Evolutionary conservation across 2,888 invertebrate species (phyloP), one percentile per base, ranked within the genome.

Genomic region (Dryobota labecula): DNA sequence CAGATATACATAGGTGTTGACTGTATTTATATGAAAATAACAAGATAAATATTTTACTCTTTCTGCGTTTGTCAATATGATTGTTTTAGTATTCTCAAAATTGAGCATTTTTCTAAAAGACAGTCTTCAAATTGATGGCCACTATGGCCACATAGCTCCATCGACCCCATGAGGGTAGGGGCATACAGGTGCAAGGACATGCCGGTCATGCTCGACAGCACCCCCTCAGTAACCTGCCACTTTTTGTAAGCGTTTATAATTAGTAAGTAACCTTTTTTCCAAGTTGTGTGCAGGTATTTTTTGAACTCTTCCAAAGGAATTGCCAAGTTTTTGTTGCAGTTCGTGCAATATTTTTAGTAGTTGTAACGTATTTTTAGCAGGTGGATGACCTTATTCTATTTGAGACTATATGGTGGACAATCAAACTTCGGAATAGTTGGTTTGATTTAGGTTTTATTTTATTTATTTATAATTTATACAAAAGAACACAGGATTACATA

Each of bases 201-300:
- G 20, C 47, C 53, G 51, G 89, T 90, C 88, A 90, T 82, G 90
- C 89, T 86, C 87, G 73, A 75, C 73, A 87, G 89, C 87, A 78
- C 89, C 78, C 90, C 89, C 90, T 76, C 80, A 45, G 38, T 66
- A 78, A 67, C 75, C 70, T 70, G 74, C 83, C 82, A 85, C 73
- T 87, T 87, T 79, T 79, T 79, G 76, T 70, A 71, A 83, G 81
- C 79, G 81, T 78, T 83, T 83, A 82, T 87, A 83, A 80, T 80
- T 76, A 76, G 58, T 33, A 47, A 76, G 58, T 33, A 47, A 64
- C 54, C 56, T 71, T 80, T 79, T 80, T 65, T 61, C 47, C 13
- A 45, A 43, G 64, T 60, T 49, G 13, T 47, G 49, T 30, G 24
- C 54, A 56, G 58, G 69, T 47, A 70, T 78, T 74, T 74, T 68